A percentile compares a stretch with the other conserved stretches of the same genome.
Evolutionary conservation across 2,113 vertebrate genomes (phyloP).

Genomic region (Ophiodon elongatus): DNA sequence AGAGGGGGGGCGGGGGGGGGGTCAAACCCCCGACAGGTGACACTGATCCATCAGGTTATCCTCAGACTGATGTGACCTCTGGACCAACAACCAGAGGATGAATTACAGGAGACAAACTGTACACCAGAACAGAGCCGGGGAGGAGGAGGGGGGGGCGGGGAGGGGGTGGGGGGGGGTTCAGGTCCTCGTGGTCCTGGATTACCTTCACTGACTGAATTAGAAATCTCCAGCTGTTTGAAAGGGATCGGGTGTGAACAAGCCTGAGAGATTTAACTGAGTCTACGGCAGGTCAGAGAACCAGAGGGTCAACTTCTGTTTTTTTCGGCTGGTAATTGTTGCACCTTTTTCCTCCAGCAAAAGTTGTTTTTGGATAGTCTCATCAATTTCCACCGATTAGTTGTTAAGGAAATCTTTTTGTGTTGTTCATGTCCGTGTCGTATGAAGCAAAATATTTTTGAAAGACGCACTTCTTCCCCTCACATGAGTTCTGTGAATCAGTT

Average conservation of each 20-base stretch:
- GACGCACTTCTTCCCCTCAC: too few species aligned
- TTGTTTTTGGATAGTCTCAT: neutral
- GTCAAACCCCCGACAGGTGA: constrained; percentile 67
- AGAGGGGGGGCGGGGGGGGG: neutral
- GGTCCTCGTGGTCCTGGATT: constrained; percentile 23
- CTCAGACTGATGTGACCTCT: constrained; percentile 40
- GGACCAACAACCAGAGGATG: constrained; percentile 5
- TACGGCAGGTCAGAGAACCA: neutral
- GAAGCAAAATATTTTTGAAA: too few species aligned
- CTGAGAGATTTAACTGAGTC: neutral
- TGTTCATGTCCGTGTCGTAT: neutral
- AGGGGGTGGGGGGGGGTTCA: neutral
- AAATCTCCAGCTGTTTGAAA: constrained; percentile 24
- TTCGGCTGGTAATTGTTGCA: too few species aligned
- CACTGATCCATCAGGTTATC: constrained; percentile 58
- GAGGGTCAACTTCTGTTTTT: neutral
- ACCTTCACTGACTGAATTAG: constrained; percentile 32
- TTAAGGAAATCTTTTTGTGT: neutral
- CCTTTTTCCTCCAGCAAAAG: too few species aligned
- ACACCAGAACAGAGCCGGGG: constrained; percentile 9
- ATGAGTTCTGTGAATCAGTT: neutral
- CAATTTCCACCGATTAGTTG: neutral
- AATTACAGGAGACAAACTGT: constrained; percentile 39
- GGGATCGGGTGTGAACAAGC: neutral
- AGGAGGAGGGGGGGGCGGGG: neutral